These are phyloP conservation scores for Tokudaia muenninki DNA, from an alignment of 2,797 vertebrate species.

Conservation along the genomic window DNA sequence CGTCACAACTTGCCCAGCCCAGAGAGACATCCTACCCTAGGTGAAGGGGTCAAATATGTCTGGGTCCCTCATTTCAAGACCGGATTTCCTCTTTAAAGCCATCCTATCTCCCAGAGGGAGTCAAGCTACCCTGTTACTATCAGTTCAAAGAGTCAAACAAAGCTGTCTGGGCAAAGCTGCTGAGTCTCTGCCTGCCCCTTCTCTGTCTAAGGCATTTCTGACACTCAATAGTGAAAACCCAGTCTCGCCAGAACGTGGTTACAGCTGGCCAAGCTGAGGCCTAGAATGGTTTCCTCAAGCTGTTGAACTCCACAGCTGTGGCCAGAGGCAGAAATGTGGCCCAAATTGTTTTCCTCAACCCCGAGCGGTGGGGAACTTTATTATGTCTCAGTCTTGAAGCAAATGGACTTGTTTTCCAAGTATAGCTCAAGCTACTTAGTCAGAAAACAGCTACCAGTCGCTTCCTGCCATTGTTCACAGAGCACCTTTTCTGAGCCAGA, in stretches of 20 bases:
- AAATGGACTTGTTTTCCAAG: slow-evolving; percentile 14
- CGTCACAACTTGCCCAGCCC: too few species aligned
- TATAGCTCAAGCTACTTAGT: neutral
- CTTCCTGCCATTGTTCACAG: neutral
- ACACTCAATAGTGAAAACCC: neutral
- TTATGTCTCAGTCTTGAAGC: neutral
- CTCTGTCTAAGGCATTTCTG: neutral
- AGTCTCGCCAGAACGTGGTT: neutral
- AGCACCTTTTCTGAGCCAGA: neutral
- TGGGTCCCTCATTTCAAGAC: neutral
- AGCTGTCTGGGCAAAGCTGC: neutral
- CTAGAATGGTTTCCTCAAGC: neutral
- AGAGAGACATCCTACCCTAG: neutral
- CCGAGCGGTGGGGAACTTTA: neutral
- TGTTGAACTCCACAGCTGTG: neutral
- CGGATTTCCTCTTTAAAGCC: neutral
- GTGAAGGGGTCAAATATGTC: neutral
- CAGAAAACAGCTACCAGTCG: neutral
- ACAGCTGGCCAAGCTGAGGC: neutral
- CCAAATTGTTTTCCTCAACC: neutral
- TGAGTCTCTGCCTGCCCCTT: neutral
- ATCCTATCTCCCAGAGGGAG: neutral
- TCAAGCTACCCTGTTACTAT: neutral
- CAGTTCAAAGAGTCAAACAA: neutral
- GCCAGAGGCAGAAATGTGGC: neutral